Conservation (phyloP, 2,888 invertebrate species). For the Melanchra persicariae region DNA sequence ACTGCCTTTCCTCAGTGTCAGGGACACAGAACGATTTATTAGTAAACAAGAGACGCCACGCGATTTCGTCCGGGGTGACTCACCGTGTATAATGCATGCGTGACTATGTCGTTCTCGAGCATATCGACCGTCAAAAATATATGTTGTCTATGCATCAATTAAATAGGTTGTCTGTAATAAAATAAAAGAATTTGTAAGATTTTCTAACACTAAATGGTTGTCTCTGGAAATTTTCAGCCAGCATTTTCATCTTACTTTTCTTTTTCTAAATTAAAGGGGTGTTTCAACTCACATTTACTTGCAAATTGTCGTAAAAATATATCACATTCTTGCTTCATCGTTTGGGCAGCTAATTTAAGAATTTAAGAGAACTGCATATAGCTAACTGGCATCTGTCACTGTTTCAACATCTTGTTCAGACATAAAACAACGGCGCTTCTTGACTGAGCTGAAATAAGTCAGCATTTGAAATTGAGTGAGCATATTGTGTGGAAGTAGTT, state of each 20-base stretch:
- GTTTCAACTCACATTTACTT: constrained; percentile 13
- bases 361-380: constrained; percentile 52
- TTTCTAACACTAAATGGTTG: background rate
- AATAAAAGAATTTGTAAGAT: background rate
- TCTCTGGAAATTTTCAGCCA: background rate
- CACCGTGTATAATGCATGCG: constrained; percentile 42
- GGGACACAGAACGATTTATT: constrained; percentile 72
- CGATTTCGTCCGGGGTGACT: constrained; percentile 60
- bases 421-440: constrained; percentile 62
- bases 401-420: constrained; percentile 62
- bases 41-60: constrained; percentile 66
- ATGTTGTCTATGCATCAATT: constrained; percentile 2
- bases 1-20: constrained; percentile 76
- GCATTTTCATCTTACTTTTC: background rate
- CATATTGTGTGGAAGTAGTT: constrained; percentile 32
- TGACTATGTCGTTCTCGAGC: constrained; percentile 12
- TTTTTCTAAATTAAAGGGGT: constrained; percentile 3
- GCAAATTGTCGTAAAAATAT: constrained; percentile 25
- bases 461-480: constrained; percentile 54
- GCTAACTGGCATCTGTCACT: constrained; percentile 63
- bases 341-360: constrained; percentile 53
- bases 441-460: constrained; percentile 45
- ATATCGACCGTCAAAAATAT: constrained; percentile 11
- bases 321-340: constrained; percentile 26
- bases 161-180: background rate